Conservation (phyloP, 2,113 vertebrate genomes). For the Phasianus colchicus region DNA sequence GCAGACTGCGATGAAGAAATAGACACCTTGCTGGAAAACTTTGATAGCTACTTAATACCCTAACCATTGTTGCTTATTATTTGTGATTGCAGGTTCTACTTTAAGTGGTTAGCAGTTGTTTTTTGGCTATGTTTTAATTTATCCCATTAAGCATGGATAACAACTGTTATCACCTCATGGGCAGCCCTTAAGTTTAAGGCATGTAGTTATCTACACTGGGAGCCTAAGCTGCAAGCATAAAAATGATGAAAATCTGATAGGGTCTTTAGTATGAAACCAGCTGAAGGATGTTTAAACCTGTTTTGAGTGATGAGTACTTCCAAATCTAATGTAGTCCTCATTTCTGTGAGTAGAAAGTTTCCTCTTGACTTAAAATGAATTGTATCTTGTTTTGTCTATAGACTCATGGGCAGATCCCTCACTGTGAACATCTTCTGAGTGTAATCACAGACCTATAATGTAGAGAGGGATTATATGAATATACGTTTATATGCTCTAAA, state of each 20-base stretch:
- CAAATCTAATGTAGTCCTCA: not conserved
- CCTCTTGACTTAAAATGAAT: not conserved
- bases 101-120: not conserved
- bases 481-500: not conserved
- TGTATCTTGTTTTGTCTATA: not conserved
- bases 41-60: not conserved
- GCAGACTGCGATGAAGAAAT: not conserved
- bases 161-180: not conserved
- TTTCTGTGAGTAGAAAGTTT: not conserved
- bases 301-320: not conserved
- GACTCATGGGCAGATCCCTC: not conserved
- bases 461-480: not conserved
- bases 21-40: not conserved
- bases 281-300: not conserved
- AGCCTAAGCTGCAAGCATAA: not conserved
- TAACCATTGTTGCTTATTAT: not conserved
- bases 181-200: not conserved
- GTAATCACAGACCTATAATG: not conserved
- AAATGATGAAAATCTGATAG: not conserved
- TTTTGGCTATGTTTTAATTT: not conserved
- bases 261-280: not conserved
- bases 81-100: not conserved
- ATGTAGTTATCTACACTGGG: not conserved
- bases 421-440: not conserved
- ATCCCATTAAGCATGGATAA: not conserved